Conservation (phyloP, 2,113 vertebrate species). For the Haliaeetus leucogaster region DNA sequence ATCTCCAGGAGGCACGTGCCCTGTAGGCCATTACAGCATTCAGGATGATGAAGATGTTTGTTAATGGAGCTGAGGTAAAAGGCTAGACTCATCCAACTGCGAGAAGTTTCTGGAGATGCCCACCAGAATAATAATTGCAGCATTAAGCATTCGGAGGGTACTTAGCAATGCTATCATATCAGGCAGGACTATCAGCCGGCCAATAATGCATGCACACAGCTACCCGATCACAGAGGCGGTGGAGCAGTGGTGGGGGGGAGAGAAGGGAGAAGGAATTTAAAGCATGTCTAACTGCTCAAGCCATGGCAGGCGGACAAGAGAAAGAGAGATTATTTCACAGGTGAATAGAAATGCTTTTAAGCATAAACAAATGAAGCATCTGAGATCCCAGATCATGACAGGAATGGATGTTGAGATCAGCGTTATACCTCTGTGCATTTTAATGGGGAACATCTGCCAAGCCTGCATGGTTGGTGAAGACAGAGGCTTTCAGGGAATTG, state of each 20-base stretch:
- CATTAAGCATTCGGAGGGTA: neutral
- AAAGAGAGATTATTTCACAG: neutral
- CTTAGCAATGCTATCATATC: neutral
- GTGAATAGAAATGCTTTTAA: neutral
- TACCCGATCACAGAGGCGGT: neutral
- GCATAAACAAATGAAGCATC: neutral
- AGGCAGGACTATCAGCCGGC: neutral
- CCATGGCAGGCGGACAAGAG: neutral
- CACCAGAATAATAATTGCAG: conserved; percentile 28
- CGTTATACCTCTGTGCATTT: neutral
- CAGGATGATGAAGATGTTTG: neutral
- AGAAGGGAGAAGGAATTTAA: neutral
- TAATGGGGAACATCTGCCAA: neutral
- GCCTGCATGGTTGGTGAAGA: rapidly evolving
- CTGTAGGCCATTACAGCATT: neutral
- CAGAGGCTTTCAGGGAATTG: neutral
- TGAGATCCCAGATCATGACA: neutral
- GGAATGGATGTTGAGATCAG: neutral
- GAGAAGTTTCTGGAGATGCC: neutral
- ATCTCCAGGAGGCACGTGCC: neutral
- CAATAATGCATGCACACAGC: neutral
- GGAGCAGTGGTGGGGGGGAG: neutral
- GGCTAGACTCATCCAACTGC: neutral
- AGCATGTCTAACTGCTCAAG: neutral
- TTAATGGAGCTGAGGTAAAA: conserved; percentile 17